phyloP scores from a whole-genome alignment of 2,888 invertebrate species.

The Sericinus montela region DNA sequence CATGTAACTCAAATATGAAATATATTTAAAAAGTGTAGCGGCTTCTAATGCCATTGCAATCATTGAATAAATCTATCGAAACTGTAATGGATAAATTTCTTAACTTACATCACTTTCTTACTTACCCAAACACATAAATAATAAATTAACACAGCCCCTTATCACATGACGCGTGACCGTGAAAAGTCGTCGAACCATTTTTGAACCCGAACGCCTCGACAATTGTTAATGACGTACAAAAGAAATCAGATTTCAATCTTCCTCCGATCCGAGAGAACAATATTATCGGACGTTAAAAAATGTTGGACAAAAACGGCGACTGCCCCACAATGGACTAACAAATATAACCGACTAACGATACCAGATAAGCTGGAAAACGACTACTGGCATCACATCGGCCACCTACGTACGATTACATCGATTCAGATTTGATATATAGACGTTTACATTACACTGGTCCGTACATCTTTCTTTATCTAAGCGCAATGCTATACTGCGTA shows the following conservation, averaged over 20 bases:
- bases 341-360: slow-evolving; percentile 38
- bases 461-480: slow-evolving; percentile 25
- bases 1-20: too few species aligned
- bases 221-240: slow-evolving; percentile 34
- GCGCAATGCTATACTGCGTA: slow-evolving; percentile 32
- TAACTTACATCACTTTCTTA: too few species aligned
- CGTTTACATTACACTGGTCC: slow-evolving; percentile 30
- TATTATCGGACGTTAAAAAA: slow-evolving; percentile 55
- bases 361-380: slow-evolving; percentile 23
- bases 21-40: too few species aligned
- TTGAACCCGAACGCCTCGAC: slow-evolving; percentile 22
- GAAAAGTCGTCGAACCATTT: slow-evolving; percentile 20
- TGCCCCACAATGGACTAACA: slow-evolving; percentile 45
- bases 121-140: too few species aligned
- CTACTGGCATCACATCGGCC: slow-evolving; percentile 27
- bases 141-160: too few species aligned
- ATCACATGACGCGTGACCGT: background rate
- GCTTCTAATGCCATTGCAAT: too few species aligned
- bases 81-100: too few species aligned
- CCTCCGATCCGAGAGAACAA: slow-evolving; percentile 53
- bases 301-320: slow-evolving; percentile 39
- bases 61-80: too few species aligned
- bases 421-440: slow-evolving; percentile 37
- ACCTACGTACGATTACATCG: slow-evolving; percentile 29
- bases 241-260: slow-evolving; percentile 48